phyloP scores from a whole-genome alignment of 2,888 invertebrate species.

The Laothoe populi region DNA sequence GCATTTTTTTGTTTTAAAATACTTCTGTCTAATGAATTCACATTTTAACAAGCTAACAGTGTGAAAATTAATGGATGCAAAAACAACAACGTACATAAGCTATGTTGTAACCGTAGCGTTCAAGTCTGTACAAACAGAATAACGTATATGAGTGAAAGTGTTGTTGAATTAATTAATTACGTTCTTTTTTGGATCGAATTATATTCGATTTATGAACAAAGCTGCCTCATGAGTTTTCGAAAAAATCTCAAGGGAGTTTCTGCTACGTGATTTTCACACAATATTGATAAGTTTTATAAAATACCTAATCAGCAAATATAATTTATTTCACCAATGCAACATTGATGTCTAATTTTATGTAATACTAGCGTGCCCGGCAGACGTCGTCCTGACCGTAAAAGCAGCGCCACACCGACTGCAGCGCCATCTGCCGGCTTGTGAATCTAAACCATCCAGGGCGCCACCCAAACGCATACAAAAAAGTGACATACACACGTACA shows the following conservation, averaged over 20 bases:
- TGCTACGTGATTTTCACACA: background rate
- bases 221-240: background rate
- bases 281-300: no score
- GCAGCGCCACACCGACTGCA: no score
- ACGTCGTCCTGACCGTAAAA: no score
- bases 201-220: background rate
- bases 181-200: background rate
- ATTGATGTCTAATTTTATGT: no score
- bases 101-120: background rate
- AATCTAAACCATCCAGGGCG: no score
- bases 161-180: background rate
- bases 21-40: background rate
- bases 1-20: background rate
- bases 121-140: background rate
- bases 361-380: no score
- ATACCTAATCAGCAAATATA: no score
- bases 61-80: background rate
- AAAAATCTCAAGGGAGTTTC: background rate
- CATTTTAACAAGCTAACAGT: background rate
- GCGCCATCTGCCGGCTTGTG: no score
- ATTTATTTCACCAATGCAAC: no score
- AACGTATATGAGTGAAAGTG: background rate
- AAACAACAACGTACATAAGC: background rate
- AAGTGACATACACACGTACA: no score
- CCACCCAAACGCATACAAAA: no score